These are phyloP conservation scores for Phengaris alcon DNA, from an alignment of 2,888 invertebrate species.

Conservation along the genomic window DNA sequence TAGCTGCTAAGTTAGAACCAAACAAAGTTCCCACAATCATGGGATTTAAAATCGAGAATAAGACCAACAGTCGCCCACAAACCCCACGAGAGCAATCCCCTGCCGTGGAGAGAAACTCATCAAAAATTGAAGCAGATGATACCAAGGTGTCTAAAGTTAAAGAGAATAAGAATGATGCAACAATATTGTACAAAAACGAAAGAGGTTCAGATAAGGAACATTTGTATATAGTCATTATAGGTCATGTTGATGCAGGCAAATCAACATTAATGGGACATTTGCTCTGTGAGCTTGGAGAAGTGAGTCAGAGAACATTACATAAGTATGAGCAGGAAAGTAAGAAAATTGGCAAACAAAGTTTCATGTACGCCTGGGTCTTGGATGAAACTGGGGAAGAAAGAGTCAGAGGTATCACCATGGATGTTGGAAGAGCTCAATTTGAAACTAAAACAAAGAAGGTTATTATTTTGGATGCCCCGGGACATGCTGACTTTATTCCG, in stretches of 20 bases:
- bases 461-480: conserved; percentile 96
- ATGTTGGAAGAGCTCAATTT: conserved; percentile 95
- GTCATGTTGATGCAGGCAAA: conserved; percentile 98
- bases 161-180: conserved; percentile 80
- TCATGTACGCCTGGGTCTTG: conserved; percentile 99
- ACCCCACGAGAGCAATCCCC: conserved; percentile 86
- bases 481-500: conserved; percentile 99
- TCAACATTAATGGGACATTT: conserved; percentile 98
- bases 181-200: conserved; percentile 84
- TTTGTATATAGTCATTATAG: conserved; percentile 94
- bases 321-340: conserved; percentile 98
- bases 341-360: conserved; percentile 98
- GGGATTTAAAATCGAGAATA: conserved; percentile 78
- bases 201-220: conserved; percentile 90
- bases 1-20: conserved; percentile 68
- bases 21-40: conserved; percentile 67
- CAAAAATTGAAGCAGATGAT: conserved; percentile 61
- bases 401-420: conserved; percentile 98
- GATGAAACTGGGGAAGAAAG: conserved; percentile 99
- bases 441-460: conserved; percentile 91
- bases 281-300: conserved; percentile 91
- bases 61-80: conserved; percentile 55
- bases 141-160: conserved; percentile 64
- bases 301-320: conserved; percentile 93
- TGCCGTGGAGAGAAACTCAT: conserved; percentile 79